These are phyloP conservation scores for Paragorgia papillata DNA, from an alignment of 92 coral and sea anemone species.

Conservation along the genomic window DNA sequence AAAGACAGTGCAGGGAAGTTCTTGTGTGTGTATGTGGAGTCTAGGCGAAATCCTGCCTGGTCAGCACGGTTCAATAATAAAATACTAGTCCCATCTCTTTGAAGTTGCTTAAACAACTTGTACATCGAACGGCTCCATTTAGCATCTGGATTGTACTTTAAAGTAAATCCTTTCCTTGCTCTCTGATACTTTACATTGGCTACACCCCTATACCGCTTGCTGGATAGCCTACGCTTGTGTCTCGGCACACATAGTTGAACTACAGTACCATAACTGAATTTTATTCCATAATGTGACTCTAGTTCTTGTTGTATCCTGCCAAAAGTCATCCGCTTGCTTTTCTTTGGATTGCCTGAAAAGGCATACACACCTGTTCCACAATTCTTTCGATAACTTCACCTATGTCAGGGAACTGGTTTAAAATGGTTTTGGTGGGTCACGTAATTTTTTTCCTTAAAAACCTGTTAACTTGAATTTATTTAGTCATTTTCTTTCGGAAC, in stretches of 20 bases:
- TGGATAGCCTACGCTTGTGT: too few relatives aligned
- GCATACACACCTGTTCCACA: slow-evolving; percentile 48
- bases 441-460: slow-evolving; percentile 43
- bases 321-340: slow-evolving; percentile 29
- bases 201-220: too few relatives aligned
- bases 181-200: too few relatives aligned
- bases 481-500: slow-evolving; percentile 26
- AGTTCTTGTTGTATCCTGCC: slow-evolving; percentile 25
- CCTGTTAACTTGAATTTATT: slow-evolving; percentile 41
- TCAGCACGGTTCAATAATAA: slow-evolving; percentile 56
- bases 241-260: too few relatives aligned
- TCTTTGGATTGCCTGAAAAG: slow-evolving; percentile 35
- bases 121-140: too few relatives aligned
- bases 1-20: slow-evolving; percentile 41
- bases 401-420: slow-evolving; percentile 18
- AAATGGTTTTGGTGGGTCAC: slow-evolving; percentile 17
- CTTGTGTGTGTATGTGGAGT: slow-evolving; percentile 60
- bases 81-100: too few relatives aligned
- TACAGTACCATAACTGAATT: too few relatives aligned
- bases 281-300: too few relatives aligned
- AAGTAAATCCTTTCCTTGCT: too few relatives aligned
- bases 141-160: too few relatives aligned
- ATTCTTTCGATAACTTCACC: slow-evolving; percentile 43
- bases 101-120: too few relatives aligned
- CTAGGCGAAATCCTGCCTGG: slow-evolving; percentile 51